Evolutionary conservation across 2,113 vertebrate species (phyloP), one percentile per base, ranked within the genome.

Genomic region (Carlito syrichta): DNA sequence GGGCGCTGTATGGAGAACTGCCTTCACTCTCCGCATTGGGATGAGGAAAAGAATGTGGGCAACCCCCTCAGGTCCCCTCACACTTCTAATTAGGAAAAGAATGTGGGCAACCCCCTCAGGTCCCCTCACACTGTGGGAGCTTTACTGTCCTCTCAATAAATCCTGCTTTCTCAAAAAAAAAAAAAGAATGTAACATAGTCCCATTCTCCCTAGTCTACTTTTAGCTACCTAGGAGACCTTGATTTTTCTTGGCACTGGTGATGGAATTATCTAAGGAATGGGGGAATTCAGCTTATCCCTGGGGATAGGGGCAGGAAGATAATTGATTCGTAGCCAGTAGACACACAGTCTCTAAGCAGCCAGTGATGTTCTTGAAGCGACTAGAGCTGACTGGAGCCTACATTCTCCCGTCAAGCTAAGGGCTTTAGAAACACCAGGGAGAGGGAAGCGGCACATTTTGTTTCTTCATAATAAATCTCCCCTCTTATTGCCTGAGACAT

Each of bases 391-490:
- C 86, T 69, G 62, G 95, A 97, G 91, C 93, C 97, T 90, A 30
- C 78, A 77, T 83, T 2, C 96, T 89, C 95, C 97, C 92, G 95
- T 97, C 97, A 98, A 92, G 97, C 96, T 96, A 95, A 98, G 95
- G 95, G 97, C 97, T 97, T 98, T 83, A 83, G 93, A 96, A 96
- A 98, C 95, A 97, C 97, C 73, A 84, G 97, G 96, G 98, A 98
- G 97, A 98, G 89, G 86, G 92, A 97, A 98, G 96, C 91, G 97
- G 97, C 97, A 96, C 96, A 71, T 97, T 97, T 95, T 84, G 84
- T 98, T 97, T 98, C 96, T 97, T 97, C 93, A 3, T 82, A 97
- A 98, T 98, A 98, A 98, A 98, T 98, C 96, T 98, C 91, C 95
- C 83, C 89, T 97, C 96, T 98, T 95, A 98, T 94, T 97, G 97